Evolutionary conservation across 2,797 vertebrate genomes (phyloP).

Genomic region (Pantherophis vulpinus): DNA sequence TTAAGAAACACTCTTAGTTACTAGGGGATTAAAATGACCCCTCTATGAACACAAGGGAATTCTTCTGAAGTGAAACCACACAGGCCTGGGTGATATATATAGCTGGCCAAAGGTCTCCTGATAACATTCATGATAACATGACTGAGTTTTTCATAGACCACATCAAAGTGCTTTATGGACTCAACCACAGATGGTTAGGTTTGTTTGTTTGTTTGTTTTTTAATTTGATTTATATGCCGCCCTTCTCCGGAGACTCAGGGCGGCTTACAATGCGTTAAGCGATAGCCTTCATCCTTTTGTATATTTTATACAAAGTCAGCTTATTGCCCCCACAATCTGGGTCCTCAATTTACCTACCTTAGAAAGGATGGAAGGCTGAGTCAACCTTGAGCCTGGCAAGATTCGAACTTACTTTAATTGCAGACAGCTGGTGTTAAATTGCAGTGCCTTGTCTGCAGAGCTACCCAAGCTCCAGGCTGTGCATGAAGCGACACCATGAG

Average conservation of each 20-base stretch:
- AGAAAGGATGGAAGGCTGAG: too few relatives aligned
- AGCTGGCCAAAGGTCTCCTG: not conserved
- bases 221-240: too few relatives aligned
- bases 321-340: too few relatives aligned
- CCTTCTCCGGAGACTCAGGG: too few relatives aligned
- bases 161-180: not conserved
- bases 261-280: too few relatives aligned
- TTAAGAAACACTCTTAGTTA: not conserved
- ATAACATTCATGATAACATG: not conserved
- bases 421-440: too few relatives aligned
- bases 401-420: too few relatives aligned
- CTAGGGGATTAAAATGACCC: not conserved
- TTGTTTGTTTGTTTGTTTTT: not conserved
- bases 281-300: too few relatives aligned
- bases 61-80: not conserved
- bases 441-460: too few relatives aligned
- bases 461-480: not conserved
- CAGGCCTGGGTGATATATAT: not conserved
- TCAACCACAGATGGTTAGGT: not conserved
- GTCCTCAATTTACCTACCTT: too few relatives aligned
- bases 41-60: not conserved
- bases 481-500: not conserved
- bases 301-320: too few relatives aligned
- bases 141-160: not conserved
- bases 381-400: too few relatives aligned